Evolutionary conservation across 37 sponge, comb jelly and placozoan species (phyloP), one percentile per base, ranked within the genome.

Genomic region (Hormiphora californensis): DNA sequence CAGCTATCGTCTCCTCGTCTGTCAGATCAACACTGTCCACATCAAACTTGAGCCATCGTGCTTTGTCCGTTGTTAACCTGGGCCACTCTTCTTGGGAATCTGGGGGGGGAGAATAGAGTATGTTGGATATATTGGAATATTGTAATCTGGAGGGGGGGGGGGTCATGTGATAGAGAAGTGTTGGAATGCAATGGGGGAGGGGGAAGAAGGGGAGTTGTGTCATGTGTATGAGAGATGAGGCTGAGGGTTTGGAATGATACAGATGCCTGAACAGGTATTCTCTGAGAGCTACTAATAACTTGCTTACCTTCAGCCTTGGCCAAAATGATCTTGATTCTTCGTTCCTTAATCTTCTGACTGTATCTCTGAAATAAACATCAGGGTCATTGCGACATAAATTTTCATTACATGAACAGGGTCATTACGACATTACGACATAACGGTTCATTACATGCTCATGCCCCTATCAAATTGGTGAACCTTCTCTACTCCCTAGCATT

Each of bases 1-100:
- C 81, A 33, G 81, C 81, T 36, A 73, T 73, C 4, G 81, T 73
- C 43, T 73, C 81, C 81, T 73, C 81, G 23, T 73, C 81, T 43
- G 81, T 73, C 81, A 73, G 43, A 7, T 73, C 81, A 1, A 73
- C 81, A n/a, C 81, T 73, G 46, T 73, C 81, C 4, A 73, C 81
- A 40, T 73, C 81, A n/a, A 73, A 73, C 46, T 73, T 73, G 28
- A 73, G 27, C 81, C 81, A 73, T 8, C 81, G 81, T 1, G 35
- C 46, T 19, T 73, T 73, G 27, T 73, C 81, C 0, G 81, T 43
- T 5, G 81, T 73, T 8, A 73, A 46, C 38, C 81, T 39, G 44
- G 28, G 5, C 81, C 81, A 73, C 25, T 73, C 81, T 73, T 33
- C 44, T 38, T 73, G 81, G 25, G 46, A 73, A 0, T 41, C 81